Evolutionary conservation across 2,797 vertebrate species (phyloP).

Genomic region (Parotocinclus haroldoi): DNA sequence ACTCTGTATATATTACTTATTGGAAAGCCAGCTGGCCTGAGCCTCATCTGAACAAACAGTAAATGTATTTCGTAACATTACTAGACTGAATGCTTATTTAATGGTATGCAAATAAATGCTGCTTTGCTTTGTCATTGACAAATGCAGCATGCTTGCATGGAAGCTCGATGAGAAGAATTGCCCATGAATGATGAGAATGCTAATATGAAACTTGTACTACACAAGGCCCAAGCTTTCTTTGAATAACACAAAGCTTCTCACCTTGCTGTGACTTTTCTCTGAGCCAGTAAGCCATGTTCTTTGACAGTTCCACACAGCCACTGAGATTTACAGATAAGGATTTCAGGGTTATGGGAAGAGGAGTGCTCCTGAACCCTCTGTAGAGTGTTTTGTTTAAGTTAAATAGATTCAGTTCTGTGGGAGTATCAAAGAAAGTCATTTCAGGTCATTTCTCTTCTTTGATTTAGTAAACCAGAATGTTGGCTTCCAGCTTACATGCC

Average conservation of each 20-base stretch:
- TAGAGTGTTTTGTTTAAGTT: constrained; percentile 20
- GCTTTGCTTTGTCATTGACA: constrained; percentile 22
- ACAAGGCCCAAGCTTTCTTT: neutral
- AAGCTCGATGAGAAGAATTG: constrained; percentile 20
- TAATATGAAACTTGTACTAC: constrained; percentile 17
- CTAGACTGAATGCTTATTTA: constrained; percentile 10
- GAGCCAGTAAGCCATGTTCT: constrained; percentile 25
- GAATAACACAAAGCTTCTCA: constrained; percentile 24
- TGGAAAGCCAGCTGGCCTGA: neutral
- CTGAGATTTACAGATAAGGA: constrained; percentile 34
- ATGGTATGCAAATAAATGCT: constrained; percentile 11
- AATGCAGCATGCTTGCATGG: constrained; percentile 15
- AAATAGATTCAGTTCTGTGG: constrained; percentile 15
- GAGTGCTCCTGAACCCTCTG: neutral
- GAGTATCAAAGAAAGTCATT: constrained; percentile 13
- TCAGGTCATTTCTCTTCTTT: constrained; percentile 11
- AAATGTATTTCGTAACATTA: constrained; percentile 9
- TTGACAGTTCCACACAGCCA: constrained; percentile 13
- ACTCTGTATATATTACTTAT: neutral
- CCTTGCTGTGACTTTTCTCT: constrained; percentile 16
- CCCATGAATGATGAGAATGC: constrained; percentile 10
- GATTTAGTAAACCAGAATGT: neutral
- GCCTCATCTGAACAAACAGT: neutral
- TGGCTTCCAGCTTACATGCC: no score
- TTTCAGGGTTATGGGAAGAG: constrained; percentile 26